Conservation (phyloP, 2,888 invertebrate genomes). For the Leptopilina drosophilae region DNA sequence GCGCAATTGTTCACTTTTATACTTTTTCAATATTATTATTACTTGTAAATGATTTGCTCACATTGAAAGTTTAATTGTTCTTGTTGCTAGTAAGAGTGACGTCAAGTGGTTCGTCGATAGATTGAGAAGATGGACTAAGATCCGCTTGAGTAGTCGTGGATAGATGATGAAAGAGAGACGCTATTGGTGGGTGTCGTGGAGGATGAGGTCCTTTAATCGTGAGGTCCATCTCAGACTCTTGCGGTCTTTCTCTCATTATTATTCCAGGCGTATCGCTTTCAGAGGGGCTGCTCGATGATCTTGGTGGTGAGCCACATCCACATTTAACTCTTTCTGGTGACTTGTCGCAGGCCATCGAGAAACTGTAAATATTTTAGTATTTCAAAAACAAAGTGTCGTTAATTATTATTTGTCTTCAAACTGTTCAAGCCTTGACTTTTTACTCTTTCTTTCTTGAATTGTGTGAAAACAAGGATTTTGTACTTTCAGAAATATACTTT, state of each 20-base stretch:
- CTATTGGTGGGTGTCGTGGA: slow-evolving; percentile 63
- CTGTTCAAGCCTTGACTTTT: too few species aligned
- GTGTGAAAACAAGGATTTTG: too few species aligned
- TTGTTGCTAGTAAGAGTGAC: slow-evolving; percentile 71
- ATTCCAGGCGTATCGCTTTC: slow-evolving; percentile 54
- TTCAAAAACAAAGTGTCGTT: slow-evolving; percentile 16
- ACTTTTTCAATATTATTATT: neutral
- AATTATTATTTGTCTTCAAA: too few species aligned
- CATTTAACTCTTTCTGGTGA: slow-evolving; percentile 71
- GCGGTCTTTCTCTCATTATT: slow-evolving; percentile 59
- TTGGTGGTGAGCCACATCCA: slow-evolving; percentile 69
- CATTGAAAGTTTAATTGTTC: slow-evolving; percentile 60
- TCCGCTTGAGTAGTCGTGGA: slow-evolving; percentile 61
- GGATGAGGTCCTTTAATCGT: slow-evolving; percentile 70
- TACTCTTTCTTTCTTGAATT: too few species aligned
- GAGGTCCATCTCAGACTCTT: slow-evolving; percentile 74
- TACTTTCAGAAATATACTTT: too few species aligned
- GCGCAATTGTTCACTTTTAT: neutral
- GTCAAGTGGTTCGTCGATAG: slow-evolving; percentile 73
- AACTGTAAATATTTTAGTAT: slow-evolving; percentile 55
- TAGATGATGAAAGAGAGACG: slow-evolving; percentile 68
- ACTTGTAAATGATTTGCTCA: slow-evolving; percentile 8
- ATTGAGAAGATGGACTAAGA: slow-evolving; percentile 63
- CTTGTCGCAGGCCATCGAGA: slow-evolving; percentile 69
- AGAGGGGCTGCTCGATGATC: slow-evolving; percentile 64